Conservation (phyloP, 2,113 vertebrate genomes). For the Apaloderma vittatum region DNA sequence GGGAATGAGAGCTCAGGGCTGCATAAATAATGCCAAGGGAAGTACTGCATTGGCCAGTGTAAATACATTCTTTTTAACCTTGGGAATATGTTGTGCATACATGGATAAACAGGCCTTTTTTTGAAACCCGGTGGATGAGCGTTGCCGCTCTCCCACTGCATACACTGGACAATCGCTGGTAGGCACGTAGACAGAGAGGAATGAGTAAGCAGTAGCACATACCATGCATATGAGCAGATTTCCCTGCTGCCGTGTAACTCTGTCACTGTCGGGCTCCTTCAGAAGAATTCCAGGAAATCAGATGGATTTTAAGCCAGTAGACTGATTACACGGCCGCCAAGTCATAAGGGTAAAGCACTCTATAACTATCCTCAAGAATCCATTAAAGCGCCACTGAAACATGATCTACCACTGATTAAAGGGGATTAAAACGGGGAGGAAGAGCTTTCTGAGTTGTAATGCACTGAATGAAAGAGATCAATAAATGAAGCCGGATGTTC, state of each 20-base stretch:
- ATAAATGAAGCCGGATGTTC: background rate
- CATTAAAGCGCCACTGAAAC: conserved; percentile 41
- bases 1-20: background rate
- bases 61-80: background rate
- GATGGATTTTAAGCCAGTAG: conserved; percentile 26
- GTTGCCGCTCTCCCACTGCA: rapidly evolving
- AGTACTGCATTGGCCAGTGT: background rate
- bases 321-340: background rate
- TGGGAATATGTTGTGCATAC: background rate
- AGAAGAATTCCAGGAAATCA: conserved; percentile 56
- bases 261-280: background rate
- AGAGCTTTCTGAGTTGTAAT: background rate
- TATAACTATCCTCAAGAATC: conserved; percentile 14
- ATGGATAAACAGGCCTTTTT: background rate
- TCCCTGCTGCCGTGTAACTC: background rate
- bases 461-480: conserved; percentile 26
- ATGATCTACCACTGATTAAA: conserved; percentile 44
- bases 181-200: background rate
- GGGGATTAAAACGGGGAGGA: background rate
- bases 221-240: background rate
- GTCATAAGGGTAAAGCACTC: background rate
- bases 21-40: background rate
- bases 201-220: background rate
- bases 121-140: background rate
- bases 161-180: background rate